These are phyloP conservation scores for Dascillus cervinus DNA, from an alignment of 2,888 invertebrate genomes.

Conservation along the genomic window DNA sequence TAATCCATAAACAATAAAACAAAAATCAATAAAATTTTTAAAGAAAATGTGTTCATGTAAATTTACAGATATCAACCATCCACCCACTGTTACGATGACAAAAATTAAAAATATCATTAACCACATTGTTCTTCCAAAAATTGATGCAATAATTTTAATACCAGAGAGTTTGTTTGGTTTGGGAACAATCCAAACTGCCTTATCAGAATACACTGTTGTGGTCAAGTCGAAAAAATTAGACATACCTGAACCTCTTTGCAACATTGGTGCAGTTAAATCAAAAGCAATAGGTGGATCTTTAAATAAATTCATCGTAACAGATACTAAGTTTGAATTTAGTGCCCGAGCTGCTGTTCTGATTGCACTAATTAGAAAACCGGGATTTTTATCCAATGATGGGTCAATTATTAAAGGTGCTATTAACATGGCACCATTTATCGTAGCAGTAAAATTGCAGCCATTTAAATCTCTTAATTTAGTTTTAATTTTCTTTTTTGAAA, in stretches of 20 bases:
- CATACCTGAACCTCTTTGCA: not conserved
- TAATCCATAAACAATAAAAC: conserved; percentile 1
- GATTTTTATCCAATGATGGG: too few relatives aligned
- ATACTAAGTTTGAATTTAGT: too few relatives aligned
- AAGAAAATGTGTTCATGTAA: not conserved
- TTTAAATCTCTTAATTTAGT: not conserved
- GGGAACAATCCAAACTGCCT: conserved; percentile 4
- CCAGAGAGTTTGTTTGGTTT: not conserved
- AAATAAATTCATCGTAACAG: too few relatives aligned
- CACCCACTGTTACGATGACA: not conserved
- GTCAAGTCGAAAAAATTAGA: not conserved
- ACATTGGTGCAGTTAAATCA: not conserved
- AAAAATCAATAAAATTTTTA: conserved; percentile 1
- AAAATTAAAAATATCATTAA: not conserved
- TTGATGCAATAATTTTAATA: not conserved
- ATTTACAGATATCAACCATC: conserved; percentile 1
- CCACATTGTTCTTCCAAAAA: conserved; percentile 1
- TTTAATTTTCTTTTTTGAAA: too few relatives aligned
- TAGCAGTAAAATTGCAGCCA: not conserved
- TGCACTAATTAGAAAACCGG: too few relatives aligned
- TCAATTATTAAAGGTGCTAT: not conserved
- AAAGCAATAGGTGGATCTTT: too few relatives aligned
- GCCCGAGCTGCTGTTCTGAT: too few relatives aligned
- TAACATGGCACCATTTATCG: not conserved
- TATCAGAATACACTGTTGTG: not conserved